Evolutionary conservation across 2,888 invertebrate genomes (phyloP).

Genomic region (Tricholauxania praeusta): DNA sequence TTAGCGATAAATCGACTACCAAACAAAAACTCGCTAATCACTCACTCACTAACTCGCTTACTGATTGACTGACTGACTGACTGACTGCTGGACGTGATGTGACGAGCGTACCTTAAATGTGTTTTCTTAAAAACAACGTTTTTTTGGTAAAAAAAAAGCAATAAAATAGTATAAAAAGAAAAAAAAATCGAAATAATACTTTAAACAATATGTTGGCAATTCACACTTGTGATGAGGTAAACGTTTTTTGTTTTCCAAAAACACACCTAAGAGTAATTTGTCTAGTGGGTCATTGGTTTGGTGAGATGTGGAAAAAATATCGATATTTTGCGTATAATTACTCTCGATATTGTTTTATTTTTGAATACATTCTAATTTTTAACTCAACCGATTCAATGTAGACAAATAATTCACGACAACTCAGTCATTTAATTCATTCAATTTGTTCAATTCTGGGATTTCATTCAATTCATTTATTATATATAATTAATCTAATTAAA

Average conservation of each 20-base stretch:
- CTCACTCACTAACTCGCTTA: background rate
- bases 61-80: background rate
- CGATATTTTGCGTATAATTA: too few relatives aligned
- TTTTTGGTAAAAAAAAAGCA: too few relatives aligned
- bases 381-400: background rate
- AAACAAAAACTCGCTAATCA: constrained; percentile 22
- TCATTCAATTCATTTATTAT: too few relatives aligned
- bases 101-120: background rate
- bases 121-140: too few relatives aligned
- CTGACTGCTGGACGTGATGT: background rate
- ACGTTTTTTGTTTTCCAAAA: background rate
- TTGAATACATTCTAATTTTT: background rate
- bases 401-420: background rate
- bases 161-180: too few relatives aligned
- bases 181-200: too few relatives aligned
- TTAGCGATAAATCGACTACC: constrained; percentile 54
- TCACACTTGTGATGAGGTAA: constrained; percentile 24
- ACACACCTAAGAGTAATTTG: too few relatives aligned
- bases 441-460: too few relatives aligned
- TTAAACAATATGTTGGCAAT: background rate
- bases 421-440: too few relatives aligned
- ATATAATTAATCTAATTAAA: too few relatives aligned
- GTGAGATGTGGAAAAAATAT: too few relatives aligned
- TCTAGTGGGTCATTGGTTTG: background rate
- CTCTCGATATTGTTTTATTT: too few relatives aligned